These are phyloP conservation scores for Patella pellucida DNA, from an alignment of 2,888 invertebrate species.

Conservation along the genomic window DNA sequence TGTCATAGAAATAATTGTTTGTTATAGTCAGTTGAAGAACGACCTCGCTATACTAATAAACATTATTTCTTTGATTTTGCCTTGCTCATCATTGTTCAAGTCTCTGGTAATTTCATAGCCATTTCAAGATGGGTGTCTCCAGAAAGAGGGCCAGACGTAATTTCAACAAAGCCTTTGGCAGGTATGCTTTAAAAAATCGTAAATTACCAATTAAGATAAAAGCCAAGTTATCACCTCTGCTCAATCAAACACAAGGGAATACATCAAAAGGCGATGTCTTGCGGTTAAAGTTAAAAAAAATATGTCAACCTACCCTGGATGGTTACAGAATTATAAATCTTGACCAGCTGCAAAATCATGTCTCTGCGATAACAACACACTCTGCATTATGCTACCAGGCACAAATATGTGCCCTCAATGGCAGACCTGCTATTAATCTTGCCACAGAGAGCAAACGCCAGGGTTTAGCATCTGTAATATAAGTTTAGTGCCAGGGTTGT, in stretches of 20 bases:
- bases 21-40: no score
- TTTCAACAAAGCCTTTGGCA: no score
- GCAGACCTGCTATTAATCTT: not conserved
- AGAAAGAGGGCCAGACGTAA: no score
- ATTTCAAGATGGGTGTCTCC: no score
- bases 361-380: not conserved
- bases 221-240: no score
- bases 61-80: no score
- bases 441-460: not conserved
- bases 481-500: constrained; percentile 13
- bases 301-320: not conserved
- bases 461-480: not conserved
- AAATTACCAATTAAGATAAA: no score
- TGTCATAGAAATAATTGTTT: no score
- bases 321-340: not conserved
- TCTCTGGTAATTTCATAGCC: no score
- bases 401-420: not conserved
- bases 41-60: no score
- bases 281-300: not conserved
- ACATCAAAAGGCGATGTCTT: not conserved
- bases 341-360: not conserved
- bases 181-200: no score
- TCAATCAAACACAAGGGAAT: not conserved
- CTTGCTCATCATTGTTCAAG: no score
- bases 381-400: not conserved